phyloP scores from a whole-genome alignment of 2,888 invertebrate genomes.

The Rhodophaea formosa region DNA sequence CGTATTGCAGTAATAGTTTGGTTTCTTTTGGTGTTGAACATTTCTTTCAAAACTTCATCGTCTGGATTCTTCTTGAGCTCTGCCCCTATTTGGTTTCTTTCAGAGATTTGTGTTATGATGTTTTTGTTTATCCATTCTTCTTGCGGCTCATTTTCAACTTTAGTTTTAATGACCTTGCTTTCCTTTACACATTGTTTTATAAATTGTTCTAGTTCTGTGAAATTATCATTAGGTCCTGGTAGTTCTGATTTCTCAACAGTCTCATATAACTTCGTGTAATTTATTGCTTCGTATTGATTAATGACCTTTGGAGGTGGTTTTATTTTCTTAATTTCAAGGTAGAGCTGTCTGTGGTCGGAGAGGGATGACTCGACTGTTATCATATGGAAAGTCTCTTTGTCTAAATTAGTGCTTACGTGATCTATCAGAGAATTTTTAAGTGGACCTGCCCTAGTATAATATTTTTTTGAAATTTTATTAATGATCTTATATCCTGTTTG shows the following conservation, averaged over 20 bases:
- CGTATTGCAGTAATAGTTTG: slow-evolving; percentile 20
- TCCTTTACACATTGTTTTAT: slow-evolving; percentile 11
- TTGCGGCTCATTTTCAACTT: slow-evolving; percentile 26
- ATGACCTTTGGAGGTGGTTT: slow-evolving; percentile 21
- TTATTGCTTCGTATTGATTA: slow-evolving; percentile 21
- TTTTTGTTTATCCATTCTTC: slow-evolving; percentile 33
- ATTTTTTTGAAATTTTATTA: slow-evolving; percentile 25
- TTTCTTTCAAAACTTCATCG: slow-evolving; percentile 19
- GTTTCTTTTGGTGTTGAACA: slow-evolving; percentile 19
- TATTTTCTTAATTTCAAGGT: slow-evolving; percentile 23
- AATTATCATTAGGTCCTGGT: neutral
- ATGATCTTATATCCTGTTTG: slow-evolving; percentile 23
- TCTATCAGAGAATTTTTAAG: slow-evolving; percentile 22
- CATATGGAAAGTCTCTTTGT: slow-evolving; percentile 23
- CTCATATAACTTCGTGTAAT: slow-evolving; percentile 21
- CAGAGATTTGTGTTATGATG: slow-evolving; percentile 27
- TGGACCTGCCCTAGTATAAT: slow-evolving; percentile 22
- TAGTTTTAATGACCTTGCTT: slow-evolving; percentile 24
- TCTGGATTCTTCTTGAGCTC: slow-evolving; percentile 21
- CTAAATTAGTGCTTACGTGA: slow-evolving; percentile 26
- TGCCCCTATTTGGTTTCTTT: slow-evolving; percentile 29
- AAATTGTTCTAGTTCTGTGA: neutral
- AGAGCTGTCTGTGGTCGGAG: slow-evolving; percentile 27
- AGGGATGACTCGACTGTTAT: slow-evolving; percentile 22
- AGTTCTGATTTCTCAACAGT: slow-evolving; percentile 14